Evolutionary conservation across 2,888 invertebrate species (phyloP), one percentile per base, ranked within the genome.

Genomic region (Julus scanicus): DNA sequence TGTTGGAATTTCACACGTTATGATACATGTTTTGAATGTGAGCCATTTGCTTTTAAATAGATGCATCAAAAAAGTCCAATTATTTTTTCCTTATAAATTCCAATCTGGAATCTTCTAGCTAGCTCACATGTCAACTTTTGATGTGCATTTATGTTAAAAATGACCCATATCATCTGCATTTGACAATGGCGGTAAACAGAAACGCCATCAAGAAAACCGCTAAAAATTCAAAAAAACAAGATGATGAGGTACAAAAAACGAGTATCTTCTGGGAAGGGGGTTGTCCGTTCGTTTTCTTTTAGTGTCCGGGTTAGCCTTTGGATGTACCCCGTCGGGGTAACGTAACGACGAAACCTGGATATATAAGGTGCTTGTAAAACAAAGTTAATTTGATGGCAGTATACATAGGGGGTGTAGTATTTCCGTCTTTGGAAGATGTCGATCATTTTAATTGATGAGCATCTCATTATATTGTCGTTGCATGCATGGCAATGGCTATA

Each of bases 381-480:
- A 29, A 20, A 71, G 20, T n/a, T 71, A 20, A 71, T 71, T 71
- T n/a, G 20, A 29, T n/a, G 4, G 71, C 71, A 20, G 20, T 71
- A n/a, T n/a, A n/a, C n/a, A n/a, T 71, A 8, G 71, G 71, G 29
- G 71, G 71, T 71, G 29, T 71, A 71, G 71, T n/a, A 71, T 4
- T 71, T 71, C 29, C 71, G 29, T 71, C 71, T 71, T 71, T 20
- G 5, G 20, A 71, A 71, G 20, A 71, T 71, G 71, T 71, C 71
- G 8, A 71, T 20, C 71, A 20, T 71, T 71, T 71, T 71, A 71
- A 71, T 71, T 71, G 71, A 71, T 71, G 71, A 71, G 71, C 71
- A 71, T 71, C 71, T 71, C 71, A 71, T 71, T 71, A 71, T 71
- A 71, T 71, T 71, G 71, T 71, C 71, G 20, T 20, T 71, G 71